Evolutionary conservation across 2,797 vertebrate species (phyloP), one percentile per base, ranked within the genome.

Genomic region (Columba guinea): DNA sequence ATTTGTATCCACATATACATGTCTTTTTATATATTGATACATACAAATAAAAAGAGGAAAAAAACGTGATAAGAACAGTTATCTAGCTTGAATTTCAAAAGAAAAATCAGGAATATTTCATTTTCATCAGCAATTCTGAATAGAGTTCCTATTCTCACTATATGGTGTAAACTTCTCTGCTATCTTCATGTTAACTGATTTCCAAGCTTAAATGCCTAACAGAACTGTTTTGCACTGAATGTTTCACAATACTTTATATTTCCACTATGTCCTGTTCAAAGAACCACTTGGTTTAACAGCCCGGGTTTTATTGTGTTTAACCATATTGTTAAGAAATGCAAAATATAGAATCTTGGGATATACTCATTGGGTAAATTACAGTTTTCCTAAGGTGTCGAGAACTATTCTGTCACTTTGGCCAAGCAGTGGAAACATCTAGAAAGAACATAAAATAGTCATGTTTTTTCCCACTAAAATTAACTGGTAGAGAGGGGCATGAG

Each of bases 401-500:
- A 34, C 35, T 22, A 7, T 5, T 48, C 34, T 46, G 24, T 34
- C 23, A 51, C n/a, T 76, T 55, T 80, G 44, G 18, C 22, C 30
- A 69, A 59, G 19, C 22, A 59, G 18, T 80, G 20, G 11, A 82
- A 59, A 49, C 15, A 37, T 70, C 32, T n/a, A 53, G 7, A 62
- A 56, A 82, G 32, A 23, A 26, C 13, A 35, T 32, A 44, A 27
- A 62, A n/a, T 3, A 35, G 10, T 59, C 5, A 10, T 35, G 8
- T 4, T 63, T 76, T 67, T 44, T 15, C 16, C 6, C 19, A 16
- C 6, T 69, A 52, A 69, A 84, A 63, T 75, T 55, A 84, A 44
- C 28, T 75, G 14, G 17, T 60, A 53, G 44, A 55, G 2, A 1
- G 6, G 2, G 6, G 1, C 19, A 26, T 30, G 6, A 2, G 3